Evolutionary conservation across 2,888 invertebrate genomes (phyloP).

Genomic region (Prenolepis imparis): DNA sequence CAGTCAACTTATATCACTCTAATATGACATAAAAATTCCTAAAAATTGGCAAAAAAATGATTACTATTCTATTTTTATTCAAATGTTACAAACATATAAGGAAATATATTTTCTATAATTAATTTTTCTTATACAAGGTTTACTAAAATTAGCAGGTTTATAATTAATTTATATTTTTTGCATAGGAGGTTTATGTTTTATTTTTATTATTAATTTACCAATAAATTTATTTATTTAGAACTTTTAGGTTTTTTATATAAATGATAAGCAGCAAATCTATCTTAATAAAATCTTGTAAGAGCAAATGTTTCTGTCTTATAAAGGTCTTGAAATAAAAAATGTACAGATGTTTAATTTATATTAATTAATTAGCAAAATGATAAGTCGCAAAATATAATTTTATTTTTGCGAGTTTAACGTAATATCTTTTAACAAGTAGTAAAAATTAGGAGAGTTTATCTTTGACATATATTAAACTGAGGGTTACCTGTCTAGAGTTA

Average conservation of each 20-base stretch:
- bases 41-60: no score
- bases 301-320: background rate
- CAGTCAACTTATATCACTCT: background rate
- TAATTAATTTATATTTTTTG: background rate
- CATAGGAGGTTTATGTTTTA: background rate
- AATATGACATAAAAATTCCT: slow-evolving; percentile 19
- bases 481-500: slow-evolving; percentile 29
- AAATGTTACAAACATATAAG: background rate
- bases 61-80: background rate
- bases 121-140: slow-evolving; percentile 5
- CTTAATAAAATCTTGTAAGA: background rate
- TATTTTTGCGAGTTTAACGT: background rate
- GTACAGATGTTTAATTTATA: background rate
- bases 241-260: slow-evolving; percentile 9
- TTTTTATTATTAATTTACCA: background rate
- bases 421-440: slow-evolving; percentile 9
- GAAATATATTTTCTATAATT: background rate
- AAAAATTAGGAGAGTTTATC: slow-evolving; percentile 34
- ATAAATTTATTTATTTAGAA: background rate
- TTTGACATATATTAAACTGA: slow-evolving; percentile 29
- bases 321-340: background rate
- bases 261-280: background rate
- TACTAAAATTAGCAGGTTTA: background rate
- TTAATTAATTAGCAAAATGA: background rate
- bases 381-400: background rate